A percentile compares a stretch with the other conserved stretches of the same genome.
Evolutionary conservation across 2,797 vertebrate genomes (phyloP).

Genomic region (Lycodopsis pacificus): DNA sequence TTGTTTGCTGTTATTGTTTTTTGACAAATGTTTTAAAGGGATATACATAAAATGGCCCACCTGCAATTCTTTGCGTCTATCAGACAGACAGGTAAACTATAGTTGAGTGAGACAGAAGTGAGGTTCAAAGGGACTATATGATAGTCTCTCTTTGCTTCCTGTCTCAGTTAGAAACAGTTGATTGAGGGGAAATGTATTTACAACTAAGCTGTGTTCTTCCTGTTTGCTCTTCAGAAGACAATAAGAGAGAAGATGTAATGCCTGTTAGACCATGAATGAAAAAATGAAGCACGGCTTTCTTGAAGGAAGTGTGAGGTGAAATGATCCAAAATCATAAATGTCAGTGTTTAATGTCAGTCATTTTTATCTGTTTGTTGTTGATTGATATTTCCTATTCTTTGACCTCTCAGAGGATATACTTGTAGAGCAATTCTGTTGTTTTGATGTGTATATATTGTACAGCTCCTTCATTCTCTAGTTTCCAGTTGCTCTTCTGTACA

Average conservation of each 20-base stretch:
- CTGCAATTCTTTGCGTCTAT: slow-evolving; percentile 52
- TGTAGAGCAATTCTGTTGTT: slow-evolving; percentile 61
- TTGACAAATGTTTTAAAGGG: slow-evolving; percentile 78
- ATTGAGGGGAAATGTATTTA: slow-evolving; percentile 72
- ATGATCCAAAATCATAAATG: slow-evolving; percentile 74
- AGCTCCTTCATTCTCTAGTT: slow-evolving; percentile 81
- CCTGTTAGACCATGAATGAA: slow-evolving; percentile 48
- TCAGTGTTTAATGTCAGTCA: slow-evolving; percentile 79
- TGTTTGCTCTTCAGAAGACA: slow-evolving; percentile 82
- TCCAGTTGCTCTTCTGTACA: slow-evolving; percentile 81
- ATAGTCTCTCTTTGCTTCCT: slow-evolving; percentile 68
- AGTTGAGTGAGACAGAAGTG: slow-evolving; percentile 17
- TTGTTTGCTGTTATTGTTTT: slow-evolving; percentile 75
- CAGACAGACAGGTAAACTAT: slow-evolving; percentile 29
- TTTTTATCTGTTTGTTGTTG: slow-evolving; percentile 84
- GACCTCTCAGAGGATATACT: slow-evolving; percentile 69
- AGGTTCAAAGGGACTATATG: slow-evolving; percentile 58
- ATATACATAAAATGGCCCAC: slow-evolving; percentile 72
- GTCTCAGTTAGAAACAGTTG: slow-evolving; percentile 56
- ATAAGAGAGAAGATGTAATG: slow-evolving; percentile 48
- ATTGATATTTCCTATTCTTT: slow-evolving; percentile 79
- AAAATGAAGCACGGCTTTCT: slow-evolving; percentile 65
- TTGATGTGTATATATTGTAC: slow-evolving; percentile 85
- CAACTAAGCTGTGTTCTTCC: slow-evolving; percentile 72
- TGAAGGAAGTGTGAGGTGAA: slow-evolving; percentile 73